Base-by-base conservation (phyloP, 2,797 vertebrate species). In the Enteromius anoplus region DNA sequence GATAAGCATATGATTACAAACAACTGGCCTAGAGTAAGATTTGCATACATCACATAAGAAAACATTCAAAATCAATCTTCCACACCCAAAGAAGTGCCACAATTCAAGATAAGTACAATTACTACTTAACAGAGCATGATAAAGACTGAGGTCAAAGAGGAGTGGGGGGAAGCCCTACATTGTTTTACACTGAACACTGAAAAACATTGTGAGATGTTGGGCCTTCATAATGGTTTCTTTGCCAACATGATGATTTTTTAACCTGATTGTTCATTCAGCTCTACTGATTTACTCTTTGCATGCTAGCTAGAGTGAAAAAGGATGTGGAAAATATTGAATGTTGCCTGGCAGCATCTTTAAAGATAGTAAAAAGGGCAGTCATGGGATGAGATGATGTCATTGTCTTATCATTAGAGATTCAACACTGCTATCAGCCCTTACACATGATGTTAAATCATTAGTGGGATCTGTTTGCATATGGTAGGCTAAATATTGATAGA, bases 361-460 rank as follows among this genome's bases (percentile, higher is more conserved):
- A 23, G 64, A 10, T 29, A 19, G 47, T 55, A 11, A 40, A 47
- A 78, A 19, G n/a, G 23, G 34, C 26, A 75, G 53, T 42, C 45
- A 75, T 66, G 12, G 32, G 29, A 29, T 64, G 66, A 37, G 78
- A 42, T 45, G 32, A 81, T 85, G 86, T 86, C 88, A 88, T 69
- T 49, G 32, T 55, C 34, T 19, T 88, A 87, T 89, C 1, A 26
- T 26, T 84, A 45, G 58, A 80, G 71, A 89, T 85, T 78, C 90
- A 85, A 92, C 88, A 87, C 71, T 76, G 51, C 68, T 88, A 91
- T 87, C 86, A 77, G 58, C 7, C 45, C 21, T 29, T n/a, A 55
- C 26, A 29, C 34, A 37, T 42, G 37, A 64, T 2, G 32, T 32
- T 66, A 17, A 23, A 70, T 21, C 73, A 53, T 71, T 53, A 53